Base-by-base conservation (phyloP, 2,888 invertebrate species). In the Troides helena region DNA sequence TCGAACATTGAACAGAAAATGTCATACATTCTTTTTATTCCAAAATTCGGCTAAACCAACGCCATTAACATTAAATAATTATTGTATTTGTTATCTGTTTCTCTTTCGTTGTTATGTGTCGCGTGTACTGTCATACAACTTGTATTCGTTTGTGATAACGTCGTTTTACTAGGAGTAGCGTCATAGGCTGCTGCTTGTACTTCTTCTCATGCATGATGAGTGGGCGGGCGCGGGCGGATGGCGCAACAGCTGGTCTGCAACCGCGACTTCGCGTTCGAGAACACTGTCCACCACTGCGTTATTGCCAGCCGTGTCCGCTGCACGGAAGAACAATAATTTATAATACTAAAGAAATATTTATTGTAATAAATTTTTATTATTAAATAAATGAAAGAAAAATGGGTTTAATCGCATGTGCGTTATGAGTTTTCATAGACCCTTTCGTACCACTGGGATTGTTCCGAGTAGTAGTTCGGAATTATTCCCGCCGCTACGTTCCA, bases 241-340 rank as follows among this genome's bases (percentile, higher is more conserved):
- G 82, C 85, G 1, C 82, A 87, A 3, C 77, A 88, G 39, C 78
- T 89, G 61, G 80, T 81, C 58, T 88, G 89, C 62, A 88, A 89
- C 74, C 57, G 75, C 1, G 89, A 88, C 1, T 79, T 80, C 50
- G 85, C 83, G 14, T 89, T 89, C 77, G 82, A 87, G 73, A 59
- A 78, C 8, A 68, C 43, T 36, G 69, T 73, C 2, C 84, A 82
- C 25, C 80, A 75, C 43, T 69, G 69, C 62, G 69, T 62, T 0
- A 65, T 66, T 39, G 69, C 69, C 50, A 50, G 62, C 7, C 65
- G 65, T 14, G 61, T 69, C 39, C 53, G 65, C 36, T 69, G 69
- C 69, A 4, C 62, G 58, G 69, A 69, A n/a, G 65, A 23, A 62
- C 57, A 56, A 56, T 56, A 56, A 56, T n/a, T 43, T 12, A 12